Evolutionary conservation across 2,888 invertebrate genomes (phyloP).

Genomic region (Syrista parreyssii): DNA sequence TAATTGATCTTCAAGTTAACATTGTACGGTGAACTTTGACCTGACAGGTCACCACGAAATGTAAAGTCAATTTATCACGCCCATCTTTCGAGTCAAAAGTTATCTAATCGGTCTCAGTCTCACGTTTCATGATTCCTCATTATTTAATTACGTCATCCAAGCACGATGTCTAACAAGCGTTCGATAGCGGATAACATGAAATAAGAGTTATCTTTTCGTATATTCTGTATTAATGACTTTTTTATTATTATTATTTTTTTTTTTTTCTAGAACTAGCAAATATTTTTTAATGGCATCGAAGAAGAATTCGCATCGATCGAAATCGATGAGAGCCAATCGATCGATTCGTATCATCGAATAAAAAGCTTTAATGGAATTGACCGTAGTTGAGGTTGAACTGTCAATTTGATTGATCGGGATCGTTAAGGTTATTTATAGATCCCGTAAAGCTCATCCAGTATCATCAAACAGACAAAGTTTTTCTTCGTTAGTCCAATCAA

Average conservation of each 20-base stretch:
- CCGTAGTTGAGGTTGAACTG: background rate
- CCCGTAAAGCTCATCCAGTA: background rate
- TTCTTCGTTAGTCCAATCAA: background rate
- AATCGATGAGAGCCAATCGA: background rate
- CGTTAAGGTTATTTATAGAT: background rate
- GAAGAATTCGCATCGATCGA: background rate
- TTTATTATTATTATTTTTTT: background rate
- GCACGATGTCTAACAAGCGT: conserved; percentile 25
- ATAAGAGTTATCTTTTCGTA: background rate
- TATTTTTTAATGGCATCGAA: background rate
- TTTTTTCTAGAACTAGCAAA: background rate
- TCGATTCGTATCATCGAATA: background rate
- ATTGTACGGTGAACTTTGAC: background rate
- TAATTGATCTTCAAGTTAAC: background rate
- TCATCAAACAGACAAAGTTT: background rate
- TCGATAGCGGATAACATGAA: background rate
- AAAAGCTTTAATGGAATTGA: background rate
- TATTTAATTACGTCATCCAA: too few species aligned
- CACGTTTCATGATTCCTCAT: too few species aligned
- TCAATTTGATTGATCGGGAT: background rate
- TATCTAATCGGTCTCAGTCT: background rate
- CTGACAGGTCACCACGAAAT: background rate
- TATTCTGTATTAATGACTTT: background rate
- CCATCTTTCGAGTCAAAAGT: background rate
- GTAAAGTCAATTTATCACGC: background rate